Conservation (phyloP, 1,140 invertebrate species). For the Agraylea sexmaculata region DNA sequence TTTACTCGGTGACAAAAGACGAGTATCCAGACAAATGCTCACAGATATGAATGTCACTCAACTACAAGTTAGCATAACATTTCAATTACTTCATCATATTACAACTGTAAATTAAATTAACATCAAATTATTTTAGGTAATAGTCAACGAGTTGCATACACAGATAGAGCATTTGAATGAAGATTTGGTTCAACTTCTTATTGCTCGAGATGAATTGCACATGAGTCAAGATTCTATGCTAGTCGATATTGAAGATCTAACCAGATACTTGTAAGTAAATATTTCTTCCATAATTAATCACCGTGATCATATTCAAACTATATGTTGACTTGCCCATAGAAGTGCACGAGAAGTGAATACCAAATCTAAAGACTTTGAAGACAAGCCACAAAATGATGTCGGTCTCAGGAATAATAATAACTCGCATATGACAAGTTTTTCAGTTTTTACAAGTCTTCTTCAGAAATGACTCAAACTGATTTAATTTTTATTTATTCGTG, state of each 20-base stretch:
- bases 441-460: too few species aligned
- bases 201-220: constrained; percentile 85
- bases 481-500: too few species aligned
- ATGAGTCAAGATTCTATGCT: constrained; percentile 97
- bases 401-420: too few species aligned
- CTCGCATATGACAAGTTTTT: too few species aligned
- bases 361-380: too few species aligned
- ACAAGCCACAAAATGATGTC: too few species aligned
- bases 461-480: too few species aligned
- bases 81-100: neutral
- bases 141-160: constrained; percentile 87
- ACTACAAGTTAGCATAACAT: constrained; percentile 49
- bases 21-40: constrained; percentile 69
- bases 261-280: constrained; percentile 70
- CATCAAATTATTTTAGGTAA: constrained; percentile 42
- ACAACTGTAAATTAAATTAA: constrained; percentile 7
- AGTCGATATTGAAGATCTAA: constrained; percentile 92
- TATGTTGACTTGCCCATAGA: neutral
- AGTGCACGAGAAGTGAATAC: neutral
- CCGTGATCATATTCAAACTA: too few species aligned
- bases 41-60: constrained; percentile 92
- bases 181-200: constrained; percentile 70
- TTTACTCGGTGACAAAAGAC: constrained; percentile 65
- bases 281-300: too few species aligned
- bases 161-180: constrained; percentile 89